Evolutionary conservation across 2,113 vertebrate genomes (phyloP).

Genomic region (Platanista minor): DNA sequence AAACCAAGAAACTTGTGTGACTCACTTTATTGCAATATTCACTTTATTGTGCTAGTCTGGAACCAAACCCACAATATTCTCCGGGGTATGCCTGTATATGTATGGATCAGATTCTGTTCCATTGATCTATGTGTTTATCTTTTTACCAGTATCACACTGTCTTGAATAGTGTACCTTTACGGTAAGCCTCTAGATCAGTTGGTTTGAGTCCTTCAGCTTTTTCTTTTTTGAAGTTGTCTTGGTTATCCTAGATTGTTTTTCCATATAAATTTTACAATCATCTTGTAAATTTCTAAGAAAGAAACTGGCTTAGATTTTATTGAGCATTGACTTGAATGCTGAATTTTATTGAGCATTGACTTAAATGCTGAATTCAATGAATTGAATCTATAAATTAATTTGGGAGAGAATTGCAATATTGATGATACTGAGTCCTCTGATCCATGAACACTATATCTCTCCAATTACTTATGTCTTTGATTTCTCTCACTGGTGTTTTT

Average conservation of each 20-base stretch:
- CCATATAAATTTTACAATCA: background rate
- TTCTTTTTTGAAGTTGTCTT: background rate
- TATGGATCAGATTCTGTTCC: background rate
- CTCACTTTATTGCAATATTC: background rate
- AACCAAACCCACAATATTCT: background rate
- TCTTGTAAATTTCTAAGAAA: background rate
- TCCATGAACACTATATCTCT: background rate
- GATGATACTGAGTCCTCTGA: background rate
- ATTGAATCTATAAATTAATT: background rate
- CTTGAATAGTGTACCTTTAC: background rate
- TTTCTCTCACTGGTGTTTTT: background rate
- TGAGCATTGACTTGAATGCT: background rate
- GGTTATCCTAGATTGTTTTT: background rate
- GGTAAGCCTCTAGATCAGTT: constrained; percentile 7
- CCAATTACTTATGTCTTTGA: background rate
- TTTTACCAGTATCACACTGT: background rate
- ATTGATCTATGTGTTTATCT: background rate
- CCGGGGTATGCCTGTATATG: background rate
- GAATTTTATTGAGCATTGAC: too few species aligned
- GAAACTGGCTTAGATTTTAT: background rate
- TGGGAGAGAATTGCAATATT: background rate
- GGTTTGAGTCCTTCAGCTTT: background rate
- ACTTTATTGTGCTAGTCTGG: background rate
- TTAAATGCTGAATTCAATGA: too few species aligned
- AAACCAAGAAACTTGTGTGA: background rate